Percentiles rank a stretch among this genome's conserved stretches.
phyloP scores from a whole-genome alignment of 2,888 invertebrate species.

The Drosophila percnosoma region DNA sequence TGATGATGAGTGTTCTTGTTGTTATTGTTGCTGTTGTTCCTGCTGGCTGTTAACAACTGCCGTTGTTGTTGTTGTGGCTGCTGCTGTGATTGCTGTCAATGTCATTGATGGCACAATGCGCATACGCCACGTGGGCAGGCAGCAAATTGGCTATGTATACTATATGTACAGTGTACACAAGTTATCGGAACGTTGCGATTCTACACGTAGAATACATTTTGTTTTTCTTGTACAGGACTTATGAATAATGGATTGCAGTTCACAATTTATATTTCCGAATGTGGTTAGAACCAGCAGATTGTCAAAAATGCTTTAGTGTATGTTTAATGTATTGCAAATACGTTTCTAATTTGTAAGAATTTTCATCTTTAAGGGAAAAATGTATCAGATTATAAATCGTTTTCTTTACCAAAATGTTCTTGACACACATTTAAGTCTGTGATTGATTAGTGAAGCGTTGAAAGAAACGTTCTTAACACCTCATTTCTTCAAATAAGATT shows the following conservation, averaged over 20 bases:
- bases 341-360: not conserved
- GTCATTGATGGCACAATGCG: slow-evolving; percentile 63
- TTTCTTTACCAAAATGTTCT: not conserved
- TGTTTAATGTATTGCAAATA: not conserved
- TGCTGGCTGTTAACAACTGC: slow-evolving; percentile 31
- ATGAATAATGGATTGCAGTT: not conserved
- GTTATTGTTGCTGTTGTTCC: slow-evolving; percentile 28
- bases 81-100: slow-evolving; percentile 62
- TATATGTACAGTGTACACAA: slow-evolving; percentile 3
- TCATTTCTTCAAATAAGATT: not conserved
- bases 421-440: not conserved
- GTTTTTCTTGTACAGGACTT: not conserved
- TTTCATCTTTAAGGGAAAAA: not conserved
- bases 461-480: not conserved
- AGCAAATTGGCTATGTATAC: slow-evolving; percentile 46
- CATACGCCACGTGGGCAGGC: slow-evolving; percentile 62
- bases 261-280: not conserved
- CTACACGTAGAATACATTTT: not conserved
- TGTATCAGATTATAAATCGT: not conserved
- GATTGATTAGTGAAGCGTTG: not conserved
- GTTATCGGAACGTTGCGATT: not conserved
- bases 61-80: slow-evolving; percentile 10
- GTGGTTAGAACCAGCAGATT: not conserved
- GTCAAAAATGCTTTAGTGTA: not conserved
- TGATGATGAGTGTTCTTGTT: slow-evolving; percentile 32